Evolutionary conservation across 2,113 vertebrate species (phyloP).

Genomic region (Hydropotes inermis): DNA sequence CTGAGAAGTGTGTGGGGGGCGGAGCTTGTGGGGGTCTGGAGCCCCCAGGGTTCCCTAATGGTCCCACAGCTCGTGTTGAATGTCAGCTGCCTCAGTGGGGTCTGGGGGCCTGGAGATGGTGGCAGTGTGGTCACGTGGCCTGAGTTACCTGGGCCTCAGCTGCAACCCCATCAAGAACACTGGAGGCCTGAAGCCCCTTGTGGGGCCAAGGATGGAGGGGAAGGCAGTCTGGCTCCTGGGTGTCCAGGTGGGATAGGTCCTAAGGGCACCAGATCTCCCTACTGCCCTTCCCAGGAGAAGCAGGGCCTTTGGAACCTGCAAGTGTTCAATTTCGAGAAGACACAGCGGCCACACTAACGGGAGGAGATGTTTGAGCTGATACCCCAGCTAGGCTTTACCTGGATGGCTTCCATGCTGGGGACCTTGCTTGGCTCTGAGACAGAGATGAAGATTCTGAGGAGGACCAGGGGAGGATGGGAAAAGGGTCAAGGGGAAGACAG

Average conservation of each 20-base stretch:
- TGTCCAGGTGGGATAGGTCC: not conserved
- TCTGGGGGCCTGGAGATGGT: conserved; percentile 79
- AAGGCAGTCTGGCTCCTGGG: not conserved
- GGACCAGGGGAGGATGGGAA: conserved; percentile 78
- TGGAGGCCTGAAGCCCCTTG: conserved; percentile 86
- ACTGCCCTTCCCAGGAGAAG: conserved; percentile 80
- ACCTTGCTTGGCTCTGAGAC: conserved; percentile 81
- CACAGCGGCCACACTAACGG: conserved; percentile 76
- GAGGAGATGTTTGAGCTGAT: conserved; percentile 85
- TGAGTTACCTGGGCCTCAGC: conserved; percentile 89
- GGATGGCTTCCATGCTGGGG: conserved; percentile 84
- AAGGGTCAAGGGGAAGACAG: not conserved
- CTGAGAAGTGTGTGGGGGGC: not conserved
- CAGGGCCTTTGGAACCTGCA: conserved; percentile 84
- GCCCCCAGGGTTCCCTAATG: not conserved
- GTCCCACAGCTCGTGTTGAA: conserved; percentile 85
- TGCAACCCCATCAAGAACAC: conserved; percentile 90
- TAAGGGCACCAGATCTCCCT: not conserved
- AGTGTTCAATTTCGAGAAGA: conserved; percentile 77
- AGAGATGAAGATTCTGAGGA: conserved; percentile 78
- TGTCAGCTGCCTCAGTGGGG: conserved; percentile 86
- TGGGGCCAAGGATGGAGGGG: conserved; percentile 59
- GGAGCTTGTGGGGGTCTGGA: not conserved
- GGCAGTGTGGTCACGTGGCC: conserved; percentile 86
- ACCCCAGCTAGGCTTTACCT: conserved; percentile 85